phyloP scores from a whole-genome alignment of 2,888 invertebrate genomes.

The Lamproptera curius region DNA sequence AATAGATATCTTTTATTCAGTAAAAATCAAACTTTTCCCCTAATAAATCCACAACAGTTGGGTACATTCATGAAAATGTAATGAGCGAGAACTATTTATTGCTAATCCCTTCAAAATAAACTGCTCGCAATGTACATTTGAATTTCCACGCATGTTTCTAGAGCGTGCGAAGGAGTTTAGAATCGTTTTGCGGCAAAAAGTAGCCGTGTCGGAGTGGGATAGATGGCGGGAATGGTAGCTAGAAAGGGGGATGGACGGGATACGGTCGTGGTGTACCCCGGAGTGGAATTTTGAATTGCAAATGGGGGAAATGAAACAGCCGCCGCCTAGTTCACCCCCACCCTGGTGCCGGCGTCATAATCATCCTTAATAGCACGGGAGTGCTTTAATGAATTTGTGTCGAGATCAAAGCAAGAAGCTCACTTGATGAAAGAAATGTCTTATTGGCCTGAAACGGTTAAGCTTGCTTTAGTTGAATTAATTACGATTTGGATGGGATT shows the following conservation, averaged over 20 bases:
- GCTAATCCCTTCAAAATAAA: conserved; percentile 75
- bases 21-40: conserved; percentile 71
- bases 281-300: conserved; percentile 74
- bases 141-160: conserved; percentile 54
- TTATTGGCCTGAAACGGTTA: conserved; percentile 30
- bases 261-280: conserved; percentile 46
- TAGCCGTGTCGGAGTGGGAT: conserved; percentile 39
- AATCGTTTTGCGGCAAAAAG: conserved; percentile 51
- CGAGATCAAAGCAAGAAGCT: conserved; percentile 58
- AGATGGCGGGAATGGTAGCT: conserved; percentile 31
- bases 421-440: conserved; percentile 38
- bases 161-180: conserved; percentile 45
- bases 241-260: conserved; percentile 38
- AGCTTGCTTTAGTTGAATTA: conserved; percentile 14
- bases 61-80: conserved; percentile 73
- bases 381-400: conserved; percentile 68
- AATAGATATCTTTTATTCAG: conserved; percentile 76
- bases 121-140: conserved; percentile 55
- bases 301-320: conserved; percentile 69
- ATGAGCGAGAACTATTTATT: conserved; percentile 73
- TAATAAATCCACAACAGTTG: conserved; percentile 68
- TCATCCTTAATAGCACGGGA: conserved; percentile 67
- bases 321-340: conserved; percentile 46
- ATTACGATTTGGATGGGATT: background rate
- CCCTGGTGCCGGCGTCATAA: conserved; percentile 64